Base-by-base conservation (phyloP, 2,797 vertebrate species). In the Botia almorhae region DNA sequence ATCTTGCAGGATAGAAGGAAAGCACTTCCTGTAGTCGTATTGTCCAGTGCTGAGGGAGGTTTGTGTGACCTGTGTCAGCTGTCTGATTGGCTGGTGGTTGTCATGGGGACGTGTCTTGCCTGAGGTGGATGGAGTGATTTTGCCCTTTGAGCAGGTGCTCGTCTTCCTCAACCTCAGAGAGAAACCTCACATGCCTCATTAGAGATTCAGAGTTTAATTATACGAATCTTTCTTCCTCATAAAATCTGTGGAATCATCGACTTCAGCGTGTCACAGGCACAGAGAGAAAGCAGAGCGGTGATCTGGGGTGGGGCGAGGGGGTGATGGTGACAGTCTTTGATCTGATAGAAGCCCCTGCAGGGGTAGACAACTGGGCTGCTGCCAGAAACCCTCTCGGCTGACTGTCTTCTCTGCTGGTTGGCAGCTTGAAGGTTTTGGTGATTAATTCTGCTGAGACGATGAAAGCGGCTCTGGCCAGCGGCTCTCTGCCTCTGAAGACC, bases 361-460 rank as follows among this genome's bases (percentile, higher is more conserved):
- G 92, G 90, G 93, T 76, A 71, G 84, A 82, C 87, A 87, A 89
- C 92, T 92, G 88, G 86, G 82, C 72, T 74, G 63, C 46, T 83
- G 88, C 88, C 88, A 89, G 85, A 84, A 80, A 80, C 83, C 81
- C 88, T 87, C 82, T 87, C 77, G 85, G 83, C 88, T 88, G 84
- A 86, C 80, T 81, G 79, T 83, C 81, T 87, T 80, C 79, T 85
- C 82, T 87, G 83, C 83, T 86, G 82, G 85, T 82, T 86, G 84
- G 87, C 87, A 87, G 87, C 84, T 86, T 85, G 86, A 85, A 85
- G 86, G 87, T 92, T 93, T 93, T 91, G 92, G 92, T 94, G 93
- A 94, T 94, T 93, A 93, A 93, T 94, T 93, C 93, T 92, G 90
- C 90, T 89, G 91, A 87, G 91, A 92, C 90, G 93, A 93, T 93